Evolutionary conservation across 2,888 invertebrate genomes (phyloP), one percentile per base, ranked within the genome.

Genomic region (Electrophaes corylata): DNA sequence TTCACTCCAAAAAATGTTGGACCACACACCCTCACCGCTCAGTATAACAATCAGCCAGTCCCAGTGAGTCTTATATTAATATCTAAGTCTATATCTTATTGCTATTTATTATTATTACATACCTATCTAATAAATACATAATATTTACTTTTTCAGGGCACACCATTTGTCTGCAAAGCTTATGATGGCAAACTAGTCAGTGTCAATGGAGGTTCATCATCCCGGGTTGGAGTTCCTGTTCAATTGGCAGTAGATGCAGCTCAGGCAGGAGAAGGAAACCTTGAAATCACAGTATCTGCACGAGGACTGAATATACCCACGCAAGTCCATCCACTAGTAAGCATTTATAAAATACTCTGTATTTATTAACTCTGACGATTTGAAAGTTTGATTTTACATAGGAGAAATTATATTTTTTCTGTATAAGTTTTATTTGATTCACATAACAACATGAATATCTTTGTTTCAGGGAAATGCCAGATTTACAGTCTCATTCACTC

Each of bases 401-500:
- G n/a, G n/a, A n/a, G n/a, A n/a, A n/a, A n/a, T n/a, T n/a, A n/a
- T 31, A 16, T 35, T 18, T 12, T 35, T 23, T 23, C 11, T 6
- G 8, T 11, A 11, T 6, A 29, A 29, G 11, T 29, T 29, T 29
- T 29, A 6, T 23, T 4, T 23, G 2, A 4, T 6, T 40, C n/a
- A 10, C 18, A 39, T 37, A 2, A 37, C 4, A 6, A 20, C 16
- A 44, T 45, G 11, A 53, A 5, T 26, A 4, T 54, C 29, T 52
- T 62, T 62, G 45, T 88, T 85, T 57, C 80, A 92, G 92, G 91
- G 92, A 51, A 92, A 92, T 82, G 92, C 92, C 41, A 94, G 97
- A 78, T 99, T 99, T 89, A 96, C 98, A 64, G 99, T 99, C 58
- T 98, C 98, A 72, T 99, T 99, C 86, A 96, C 98, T 64, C 99